Evolutionary conservation across 37 sponge, comb jelly and placozoan species (phyloP).

Genomic region (Geodia barretti): DNA sequence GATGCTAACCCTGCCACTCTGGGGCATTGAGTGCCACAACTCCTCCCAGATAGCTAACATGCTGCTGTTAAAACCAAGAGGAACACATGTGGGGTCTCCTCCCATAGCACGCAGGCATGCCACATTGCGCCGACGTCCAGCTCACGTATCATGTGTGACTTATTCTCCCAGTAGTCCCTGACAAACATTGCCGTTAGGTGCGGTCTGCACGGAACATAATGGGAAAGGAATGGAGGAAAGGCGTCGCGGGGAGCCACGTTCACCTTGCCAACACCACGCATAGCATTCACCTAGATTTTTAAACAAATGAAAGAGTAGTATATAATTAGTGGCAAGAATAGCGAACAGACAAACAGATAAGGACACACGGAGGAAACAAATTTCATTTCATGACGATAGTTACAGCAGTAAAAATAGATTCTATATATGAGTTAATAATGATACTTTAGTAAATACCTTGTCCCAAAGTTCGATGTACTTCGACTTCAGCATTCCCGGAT

Average conservation of each 20-base stretch:
- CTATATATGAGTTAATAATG: no score
- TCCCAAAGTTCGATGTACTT: slow-evolving; percentile 52
- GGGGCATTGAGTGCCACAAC: slow-evolving; percentile 53
- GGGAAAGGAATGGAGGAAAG: slow-evolving; percentile 47
- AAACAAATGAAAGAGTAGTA: slow-evolving; percentile 17
- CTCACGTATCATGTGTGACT: slow-evolving; percentile 46
- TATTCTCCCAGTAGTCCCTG: slow-evolving; percentile 31
- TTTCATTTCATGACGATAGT: no score
- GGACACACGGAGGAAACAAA: no score
- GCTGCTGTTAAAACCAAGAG: slow-evolving; percentile 33
- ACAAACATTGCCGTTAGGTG: slow-evolving; percentile 37
- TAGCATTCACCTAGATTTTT: slow-evolving; percentile 58
- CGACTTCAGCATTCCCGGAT: slow-evolving; percentile 29
- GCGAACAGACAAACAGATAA: no score
- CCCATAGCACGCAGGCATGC: slow-evolving; percentile 36
- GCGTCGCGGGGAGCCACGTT: slow-evolving; percentile 52
- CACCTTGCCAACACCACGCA: slow-evolving; percentile 62
- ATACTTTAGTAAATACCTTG: slow-evolving; percentile 23
- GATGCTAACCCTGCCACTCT: slow-evolving; percentile 35
- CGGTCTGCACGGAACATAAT: slow-evolving; percentile 20
- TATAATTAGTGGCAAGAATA: background rate
- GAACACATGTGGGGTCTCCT: slow-evolving; percentile 46
- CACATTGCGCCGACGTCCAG: slow-evolving; percentile 48
- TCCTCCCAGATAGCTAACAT: slow-evolving; percentile 48
- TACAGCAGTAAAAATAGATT: no score